Base-by-base conservation (phyloP, 2,797 vertebrate species). In the Huso huso region DNA sequence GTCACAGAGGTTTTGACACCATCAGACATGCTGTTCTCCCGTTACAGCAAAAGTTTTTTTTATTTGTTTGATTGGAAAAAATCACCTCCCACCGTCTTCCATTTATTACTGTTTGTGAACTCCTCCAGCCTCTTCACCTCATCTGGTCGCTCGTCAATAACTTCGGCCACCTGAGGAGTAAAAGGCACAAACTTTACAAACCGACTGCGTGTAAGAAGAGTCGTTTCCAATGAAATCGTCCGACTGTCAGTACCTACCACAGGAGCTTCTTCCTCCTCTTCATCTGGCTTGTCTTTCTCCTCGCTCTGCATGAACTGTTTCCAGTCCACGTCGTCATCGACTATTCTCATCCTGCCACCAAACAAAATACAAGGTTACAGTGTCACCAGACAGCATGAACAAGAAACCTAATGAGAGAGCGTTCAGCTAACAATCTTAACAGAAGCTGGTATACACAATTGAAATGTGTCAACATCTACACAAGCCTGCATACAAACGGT, bases 241-340 rank as follows among this genome's bases (percentile, higher is more conserved):
- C 57, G 23, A 37, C 23, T 37, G 2, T 4, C 23, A 37, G 23
- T 37, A 1, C 23, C 23, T 87, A 94, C 79, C 90, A 94, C 84
- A 69, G 90, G 90, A 12, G 86, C 93, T 66, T 94, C 94, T 8
- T 91, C 92, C 58, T 93, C 92, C 0, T 92, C 91, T 7, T 82
- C 86, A 4, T 92, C 88, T 18, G 88, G 87, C 1, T 75, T 59
- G 55, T 87, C 83, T 49, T 70, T 75, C 48, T 84, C 84, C 15
- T 79, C 73, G 15, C 70, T 61, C 48, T 58, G 53, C 1, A 83
- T 78, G 68, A 84, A 80, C 63, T 88, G 87, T 67, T 80, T 88
- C 94, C 94, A 96, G 69, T 93, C 90, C 64, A 93, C 83, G 67
- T 95, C 91, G 73, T 96, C 94, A 72, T 96, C 94, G 23, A 96